Conservation (phyloP, 1,140 invertebrate genomes). For the Colletes latitarsis region DNA sequence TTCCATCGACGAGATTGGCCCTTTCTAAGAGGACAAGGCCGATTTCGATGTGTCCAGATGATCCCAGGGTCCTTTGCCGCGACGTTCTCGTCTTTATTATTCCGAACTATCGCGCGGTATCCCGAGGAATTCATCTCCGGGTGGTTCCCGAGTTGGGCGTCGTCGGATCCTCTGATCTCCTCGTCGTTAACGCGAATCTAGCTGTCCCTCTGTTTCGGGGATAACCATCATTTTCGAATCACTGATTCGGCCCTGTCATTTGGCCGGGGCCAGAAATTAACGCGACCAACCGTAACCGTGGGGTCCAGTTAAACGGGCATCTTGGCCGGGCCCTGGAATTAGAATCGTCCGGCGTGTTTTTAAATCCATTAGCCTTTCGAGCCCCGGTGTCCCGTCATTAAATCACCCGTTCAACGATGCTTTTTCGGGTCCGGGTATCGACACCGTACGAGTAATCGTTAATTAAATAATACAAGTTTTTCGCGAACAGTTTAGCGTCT, state of each 20-base stretch:
- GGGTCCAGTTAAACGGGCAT: constrained; percentile 36
- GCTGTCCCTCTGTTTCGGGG: constrained; percentile 34
- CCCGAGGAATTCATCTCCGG: constrained; percentile 1
- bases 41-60: neutral
- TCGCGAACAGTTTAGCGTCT: no score
- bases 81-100: neutral
- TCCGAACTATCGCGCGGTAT: constrained; percentile 5
- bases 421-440: no score
- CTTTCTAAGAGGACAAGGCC: constrained; percentile 1
- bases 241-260: constrained; percentile 56
- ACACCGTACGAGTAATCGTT: neutral
- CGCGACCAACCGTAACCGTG: constrained; percentile 56
- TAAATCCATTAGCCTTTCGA: constrained; percentile 46
- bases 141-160: constrained; percentile 10
- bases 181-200: constrained; percentile 53
- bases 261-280: constrained; percentile 54
- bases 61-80: no score
- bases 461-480: constrained; percentile 1
- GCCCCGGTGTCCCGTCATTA: neutral
- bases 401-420: neutral
- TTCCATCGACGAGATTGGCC: constrained; percentile 11
- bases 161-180: constrained; percentile 47
- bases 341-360: constrained; percentile 34
- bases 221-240: constrained; percentile 63
- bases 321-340: constrained; percentile 48